These are phyloP conservation scores for Cheilinus undulatus DNA, from an alignment of 2,113 vertebrate species.

Conservation along the genomic window DNA sequence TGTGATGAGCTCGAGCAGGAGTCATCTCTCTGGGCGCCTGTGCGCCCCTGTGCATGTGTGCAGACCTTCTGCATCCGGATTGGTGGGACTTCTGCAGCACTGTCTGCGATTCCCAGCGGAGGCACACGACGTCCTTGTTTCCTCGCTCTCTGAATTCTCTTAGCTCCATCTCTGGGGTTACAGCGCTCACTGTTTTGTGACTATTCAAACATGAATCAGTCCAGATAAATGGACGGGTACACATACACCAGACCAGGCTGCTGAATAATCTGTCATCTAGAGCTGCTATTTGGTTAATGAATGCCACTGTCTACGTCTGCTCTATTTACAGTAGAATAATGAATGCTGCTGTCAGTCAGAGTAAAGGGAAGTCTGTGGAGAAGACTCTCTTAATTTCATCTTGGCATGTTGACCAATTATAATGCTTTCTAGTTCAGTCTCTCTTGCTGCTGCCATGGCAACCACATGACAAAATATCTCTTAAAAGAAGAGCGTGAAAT, in stretches of 20 bases:
- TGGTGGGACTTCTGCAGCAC: constrained; percentile 33
- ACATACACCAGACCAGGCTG: not conserved
- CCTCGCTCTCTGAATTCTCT: constrained; percentile 6
- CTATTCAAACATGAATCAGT: not conserved
- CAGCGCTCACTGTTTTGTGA: not conserved
- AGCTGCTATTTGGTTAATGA: constrained; percentile 43
- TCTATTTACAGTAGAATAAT: constrained; percentile 45
- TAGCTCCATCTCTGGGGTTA: constrained; percentile 3
- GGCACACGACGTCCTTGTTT: constrained; percentile 1
- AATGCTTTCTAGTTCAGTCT: constrained; percentile 34
- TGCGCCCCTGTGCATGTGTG: constrained; percentile 24
- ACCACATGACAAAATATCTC: constrained; percentile 33
- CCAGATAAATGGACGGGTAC: constrained; percentile 2
- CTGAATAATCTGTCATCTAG: constrained; percentile 8
- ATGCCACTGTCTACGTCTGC: constrained; percentile 40
- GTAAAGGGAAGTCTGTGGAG: constrained; percentile 24
- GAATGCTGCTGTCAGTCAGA: constrained; percentile 20
- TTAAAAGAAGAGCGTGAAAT: constrained; percentile 24
- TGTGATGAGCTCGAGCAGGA: constrained; percentile 64
- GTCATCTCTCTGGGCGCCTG: constrained; percentile 45
- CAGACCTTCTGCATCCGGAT: constrained; percentile 22
- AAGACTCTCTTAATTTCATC: constrained; percentile 41
- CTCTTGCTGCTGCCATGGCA: constrained; percentile 21
- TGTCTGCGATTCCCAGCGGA: constrained; percentile 29
- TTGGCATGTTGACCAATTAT: constrained; percentile 66